These are phyloP conservation scores for Pocillopora meandrina DNA, from an alignment of 92 coral and sea anemone species.

Conservation along the genomic window DNA sequence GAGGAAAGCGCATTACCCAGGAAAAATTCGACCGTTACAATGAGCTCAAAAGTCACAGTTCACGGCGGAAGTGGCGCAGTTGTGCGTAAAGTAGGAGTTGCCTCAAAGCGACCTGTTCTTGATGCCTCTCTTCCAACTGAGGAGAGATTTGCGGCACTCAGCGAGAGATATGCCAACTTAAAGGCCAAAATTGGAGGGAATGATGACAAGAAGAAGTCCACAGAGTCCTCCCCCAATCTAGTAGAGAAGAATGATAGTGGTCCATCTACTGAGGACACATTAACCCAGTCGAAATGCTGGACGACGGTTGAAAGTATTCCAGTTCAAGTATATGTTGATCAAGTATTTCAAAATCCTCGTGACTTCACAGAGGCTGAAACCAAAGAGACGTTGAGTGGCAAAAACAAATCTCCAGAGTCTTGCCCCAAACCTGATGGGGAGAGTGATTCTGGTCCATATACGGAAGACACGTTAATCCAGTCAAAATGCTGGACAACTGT, in stretches of 20 bases:
- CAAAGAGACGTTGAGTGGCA: neutral
- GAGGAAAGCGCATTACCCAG: neutral
- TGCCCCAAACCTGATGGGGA: neutral
- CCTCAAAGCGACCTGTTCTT: neutral
- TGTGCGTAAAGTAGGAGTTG: conserved; percentile 6
- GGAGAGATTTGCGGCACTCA: conserved; percentile 67
- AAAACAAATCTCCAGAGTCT: conserved; percentile 4
- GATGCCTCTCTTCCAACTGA: conserved; percentile 53
- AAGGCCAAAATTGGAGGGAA: conserved; percentile 44
- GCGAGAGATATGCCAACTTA: conserved; percentile 63
- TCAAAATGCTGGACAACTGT: conserved; percentile 19
- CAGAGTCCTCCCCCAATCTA: neutral
- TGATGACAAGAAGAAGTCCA: conserved; percentile 6
- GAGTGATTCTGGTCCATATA: neutral
- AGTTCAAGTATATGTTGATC: neutral
- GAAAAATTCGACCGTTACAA: conserved; percentile 11
- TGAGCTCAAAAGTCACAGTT: conserved; percentile 26
- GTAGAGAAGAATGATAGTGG: neutral
- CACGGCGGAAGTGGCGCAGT: conserved; percentile 13
- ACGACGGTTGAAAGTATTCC: conserved; percentile 18
- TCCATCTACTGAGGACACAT: neutral
- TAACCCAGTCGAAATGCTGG: conserved; percentile 2
- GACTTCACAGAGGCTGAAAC: neutral
- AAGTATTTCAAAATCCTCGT: neutral
- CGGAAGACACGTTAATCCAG: neutral